These are phyloP conservation scores for Cephus pygmeus DNA, from an alignment of 2,888 invertebrate species.

Conservation along the genomic window DNA sequence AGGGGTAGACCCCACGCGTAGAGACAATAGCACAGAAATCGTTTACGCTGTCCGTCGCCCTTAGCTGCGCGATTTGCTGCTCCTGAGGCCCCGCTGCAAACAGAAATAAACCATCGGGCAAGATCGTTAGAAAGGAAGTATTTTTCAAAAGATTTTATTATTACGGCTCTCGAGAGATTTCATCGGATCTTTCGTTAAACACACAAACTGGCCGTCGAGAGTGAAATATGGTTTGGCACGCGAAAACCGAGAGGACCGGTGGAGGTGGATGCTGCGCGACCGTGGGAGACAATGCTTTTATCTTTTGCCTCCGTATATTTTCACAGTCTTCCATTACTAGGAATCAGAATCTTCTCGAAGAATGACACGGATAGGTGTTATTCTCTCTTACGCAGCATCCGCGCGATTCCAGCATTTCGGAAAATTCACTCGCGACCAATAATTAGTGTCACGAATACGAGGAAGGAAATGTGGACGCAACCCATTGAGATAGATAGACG, in stretches of 20 bases:
- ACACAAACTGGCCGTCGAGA: background rate
- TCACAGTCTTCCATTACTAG: background rate
- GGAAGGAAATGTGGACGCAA: background rate
- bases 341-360: background rate
- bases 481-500: background rate
- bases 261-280: background rate
- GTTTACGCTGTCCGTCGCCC: conserved; percentile 54
- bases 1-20: conserved; percentile 79
- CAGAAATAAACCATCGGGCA: conserved; percentile 1
- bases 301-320: background rate
- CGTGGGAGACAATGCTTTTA: background rate
- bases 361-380: background rate
- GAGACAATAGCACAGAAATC: conserved; percentile 75
- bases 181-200: background rate
- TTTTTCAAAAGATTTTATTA: background rate
- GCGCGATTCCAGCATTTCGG: background rate
- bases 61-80: conserved; percentile 36
- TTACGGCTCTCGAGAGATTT: background rate
- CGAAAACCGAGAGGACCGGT: background rate
- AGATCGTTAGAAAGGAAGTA: background rate
- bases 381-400: background rate
- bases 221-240: background rate
- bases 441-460: background rate
- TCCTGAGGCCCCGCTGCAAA: conserved; percentile 67
- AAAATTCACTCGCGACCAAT: background rate